Conservation (phyloP, 2,113 vertebrate genomes). For the Cinclus mexicanus region DNA sequence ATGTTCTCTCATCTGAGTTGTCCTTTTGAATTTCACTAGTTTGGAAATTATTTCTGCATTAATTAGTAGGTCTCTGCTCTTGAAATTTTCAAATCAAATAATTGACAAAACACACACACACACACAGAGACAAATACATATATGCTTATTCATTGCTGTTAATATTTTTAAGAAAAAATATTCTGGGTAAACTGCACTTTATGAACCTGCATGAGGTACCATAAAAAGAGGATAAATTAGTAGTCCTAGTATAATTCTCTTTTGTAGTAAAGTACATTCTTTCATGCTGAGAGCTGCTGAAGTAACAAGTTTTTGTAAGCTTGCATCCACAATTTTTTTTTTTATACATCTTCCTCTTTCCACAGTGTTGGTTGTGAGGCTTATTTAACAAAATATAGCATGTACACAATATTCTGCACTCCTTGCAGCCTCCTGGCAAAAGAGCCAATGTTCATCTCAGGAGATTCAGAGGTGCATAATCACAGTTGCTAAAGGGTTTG, state of each 20-base stretch:
- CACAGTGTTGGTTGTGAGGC: background rate
- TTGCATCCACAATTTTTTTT: background rate
- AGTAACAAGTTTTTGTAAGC: background rate
- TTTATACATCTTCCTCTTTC: background rate
- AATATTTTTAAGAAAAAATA: background rate
- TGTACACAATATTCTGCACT: background rate
- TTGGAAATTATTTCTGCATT: background rate
- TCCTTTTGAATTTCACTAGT: background rate
- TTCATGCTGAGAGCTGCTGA: conserved; percentile 2
- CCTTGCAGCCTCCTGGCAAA: background rate
- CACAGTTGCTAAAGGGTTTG: background rate
- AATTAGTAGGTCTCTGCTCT: background rate
- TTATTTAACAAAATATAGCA: conserved; percentile 1
- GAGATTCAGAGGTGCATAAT: background rate
- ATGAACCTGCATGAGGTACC: background rate
- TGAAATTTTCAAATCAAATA: background rate
- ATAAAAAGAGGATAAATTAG: background rate
- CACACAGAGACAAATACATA: background rate
- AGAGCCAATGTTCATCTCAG: background rate
- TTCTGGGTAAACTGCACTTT: background rate
- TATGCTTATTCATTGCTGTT: background rate
- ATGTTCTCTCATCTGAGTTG: background rate
- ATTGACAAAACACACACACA: background rate
- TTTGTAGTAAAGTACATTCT: background rate
- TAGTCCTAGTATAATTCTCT: background rate